Conservation (phyloP, 92 coral and sea anemone genomes). For the Umimayanthus chanpuru region DNA sequence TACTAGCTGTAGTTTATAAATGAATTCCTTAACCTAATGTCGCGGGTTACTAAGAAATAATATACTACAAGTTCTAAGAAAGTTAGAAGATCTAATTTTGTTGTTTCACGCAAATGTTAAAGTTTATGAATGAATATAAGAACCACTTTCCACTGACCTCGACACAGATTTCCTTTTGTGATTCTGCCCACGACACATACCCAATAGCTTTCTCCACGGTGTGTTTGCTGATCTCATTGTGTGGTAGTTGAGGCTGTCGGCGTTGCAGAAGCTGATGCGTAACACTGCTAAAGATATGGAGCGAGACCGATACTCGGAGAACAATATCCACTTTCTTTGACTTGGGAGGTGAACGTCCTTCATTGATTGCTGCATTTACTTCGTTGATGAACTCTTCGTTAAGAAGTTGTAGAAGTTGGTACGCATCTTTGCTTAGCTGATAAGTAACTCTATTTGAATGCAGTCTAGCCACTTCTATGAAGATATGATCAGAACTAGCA, state of each 20-base stretch:
- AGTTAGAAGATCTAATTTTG: no score
- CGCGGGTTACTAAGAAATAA: no score
- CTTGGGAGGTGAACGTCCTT: slow-evolving; percentile 41
- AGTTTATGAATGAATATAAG: no score
- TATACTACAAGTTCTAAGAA: no score
- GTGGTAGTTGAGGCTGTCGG: slow-evolving; percentile 32
- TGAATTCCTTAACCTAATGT: no score
- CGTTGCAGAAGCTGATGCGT: slow-evolving; percentile 18
- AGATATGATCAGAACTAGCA: no score
- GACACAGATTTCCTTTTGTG: background rate
- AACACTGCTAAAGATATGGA: slow-evolving; percentile 50
- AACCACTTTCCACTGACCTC: no score
- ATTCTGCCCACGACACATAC: slow-evolving; percentile 8
- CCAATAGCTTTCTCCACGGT: slow-evolving; percentile 23
- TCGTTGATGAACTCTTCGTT: slow-evolving; percentile 36
- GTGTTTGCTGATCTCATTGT: slow-evolving; percentile 7
- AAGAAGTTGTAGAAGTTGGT: background rate
- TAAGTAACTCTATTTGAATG: slow-evolving; percentile 1
- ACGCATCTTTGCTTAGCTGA: slow-evolving; percentile 14
- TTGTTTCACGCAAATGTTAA: no score
- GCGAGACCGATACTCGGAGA: slow-evolving; percentile 33
- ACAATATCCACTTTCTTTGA: slow-evolving; percentile 44
- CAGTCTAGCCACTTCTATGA: slow-evolving; percentile 23
- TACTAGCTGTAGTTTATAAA: no score
- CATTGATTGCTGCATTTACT: slow-evolving; percentile 38